phyloP scores from a whole-genome alignment of 2,888 invertebrate genomes.

The Agrochola macilenta region DNA sequence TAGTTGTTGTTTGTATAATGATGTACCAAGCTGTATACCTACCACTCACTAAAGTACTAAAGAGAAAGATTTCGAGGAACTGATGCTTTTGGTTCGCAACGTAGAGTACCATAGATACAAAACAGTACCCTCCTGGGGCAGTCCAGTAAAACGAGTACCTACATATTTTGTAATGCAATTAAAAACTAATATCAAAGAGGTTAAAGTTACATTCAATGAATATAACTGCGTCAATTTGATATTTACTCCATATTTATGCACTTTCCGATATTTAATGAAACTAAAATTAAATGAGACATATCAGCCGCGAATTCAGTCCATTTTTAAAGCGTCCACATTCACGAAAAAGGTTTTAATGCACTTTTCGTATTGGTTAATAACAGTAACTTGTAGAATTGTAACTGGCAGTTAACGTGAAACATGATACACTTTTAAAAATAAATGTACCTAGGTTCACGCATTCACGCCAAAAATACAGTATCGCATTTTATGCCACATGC shows the following conservation, averaged over 20 bases:
- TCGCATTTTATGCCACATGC: slow-evolving; percentile 23
- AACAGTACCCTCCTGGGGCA: not conserved
- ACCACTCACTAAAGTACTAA: not conserved
- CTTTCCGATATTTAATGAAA: not conserved
- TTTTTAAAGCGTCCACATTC: slow-evolving; percentile 18
- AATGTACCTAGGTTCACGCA: slow-evolving; percentile 48
- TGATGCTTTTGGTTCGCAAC: not conserved
- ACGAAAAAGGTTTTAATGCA: slow-evolving; percentile 41
- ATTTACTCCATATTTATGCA: not conserved
- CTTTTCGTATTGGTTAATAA: slow-evolving; percentile 55
- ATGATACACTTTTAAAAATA: slow-evolving; percentile 60
- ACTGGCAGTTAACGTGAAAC: slow-evolving; percentile 63
- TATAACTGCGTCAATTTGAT: not conserved
- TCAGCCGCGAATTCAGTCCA: not conserved
- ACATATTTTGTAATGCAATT: not conserved
- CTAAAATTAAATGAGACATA: slow-evolving; percentile 19
- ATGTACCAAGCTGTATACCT: not conserved
- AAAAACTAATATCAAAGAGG: not conserved
- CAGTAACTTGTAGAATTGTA: slow-evolving; percentile 59
- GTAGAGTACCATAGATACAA: not conserved
- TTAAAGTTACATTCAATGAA: not conserved
- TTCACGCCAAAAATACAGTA: slow-evolving; percentile 41
- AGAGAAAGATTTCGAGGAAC: slow-evolving; percentile 3
- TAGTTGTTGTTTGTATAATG: slow-evolving; percentile 16
- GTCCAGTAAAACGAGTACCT: too few species aligned